Evolutionary conservation across 2,888 invertebrate genomes (phyloP), one percentile per base, ranked within the genome.

Genomic region (Latrodectus elegans): DNA sequence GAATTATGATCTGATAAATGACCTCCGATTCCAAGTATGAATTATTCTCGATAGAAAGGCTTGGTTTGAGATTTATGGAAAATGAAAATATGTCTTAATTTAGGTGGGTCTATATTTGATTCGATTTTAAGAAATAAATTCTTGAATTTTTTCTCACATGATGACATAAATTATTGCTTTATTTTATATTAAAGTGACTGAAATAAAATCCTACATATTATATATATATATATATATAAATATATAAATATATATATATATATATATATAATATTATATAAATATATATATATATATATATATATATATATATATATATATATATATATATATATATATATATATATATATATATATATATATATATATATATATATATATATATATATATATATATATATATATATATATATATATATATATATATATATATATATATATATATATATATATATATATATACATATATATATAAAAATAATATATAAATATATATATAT

Each of bases 1-100:
- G 55, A 74, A 55, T 55, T 26, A 53, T 22, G 55, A 17, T 74
- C 74, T 74, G 74, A 74, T 55, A 74, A 74, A 74, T 74, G 74
- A 55, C 26, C 8, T 74, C 22, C 74, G 22, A 11, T 60, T 60
- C 60, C 22, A 60, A 60, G 12, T 4, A 10, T 38, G 38, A 38
- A 4, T 38, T 38, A 38, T 38, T 3, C 38, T 38, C 38, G 4
- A 38, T 4, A 38, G 4, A 38, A 38, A 38, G 38, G 38, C 4
- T 38, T 38, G 38, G 6, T 38, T 38, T 38, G 38, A 38, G 38
- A 38, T 38, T 0, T 38, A 38, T 38, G 38, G 4, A 6, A 60
- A 15, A 14, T 55, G 55, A 74, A 55, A 55, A 74, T 26, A 55
- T 60, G 55, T 74, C 74, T 60, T 55, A 55, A 74, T 74, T 26